A percentile compares a stretch with the other conserved stretches of the same genome.
Conservation (phyloP, 2,888 invertebrate species). For the Tholera decimalis region DNA sequence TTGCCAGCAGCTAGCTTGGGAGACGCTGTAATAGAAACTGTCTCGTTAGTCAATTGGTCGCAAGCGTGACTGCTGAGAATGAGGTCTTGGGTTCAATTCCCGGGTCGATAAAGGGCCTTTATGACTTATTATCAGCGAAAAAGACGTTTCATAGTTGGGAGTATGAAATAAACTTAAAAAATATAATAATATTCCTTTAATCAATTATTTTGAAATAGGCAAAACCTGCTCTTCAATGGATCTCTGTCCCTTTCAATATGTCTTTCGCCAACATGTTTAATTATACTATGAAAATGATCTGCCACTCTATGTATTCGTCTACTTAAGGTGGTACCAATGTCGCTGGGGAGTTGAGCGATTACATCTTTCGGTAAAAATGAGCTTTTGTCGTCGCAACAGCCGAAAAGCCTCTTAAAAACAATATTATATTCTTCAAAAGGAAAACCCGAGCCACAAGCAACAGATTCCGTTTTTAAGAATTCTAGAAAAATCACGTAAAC, state of each 20-base stretch:
- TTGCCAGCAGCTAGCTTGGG: too few relatives aligned
- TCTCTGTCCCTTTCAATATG: not conserved
- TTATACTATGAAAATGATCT: not conserved
- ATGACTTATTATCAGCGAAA: too few relatives aligned
- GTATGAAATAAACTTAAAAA: too few relatives aligned
- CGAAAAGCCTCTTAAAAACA: not conserved
- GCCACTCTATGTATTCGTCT: not conserved
- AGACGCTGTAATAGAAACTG: too few relatives aligned
- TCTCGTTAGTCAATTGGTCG: too few relatives aligned
- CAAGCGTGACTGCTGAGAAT: too few relatives aligned
- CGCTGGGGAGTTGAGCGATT: not conserved
- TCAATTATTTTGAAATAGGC: not conserved
- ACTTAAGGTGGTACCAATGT: not conserved
- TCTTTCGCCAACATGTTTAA: not conserved
- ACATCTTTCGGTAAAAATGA: not conserved
- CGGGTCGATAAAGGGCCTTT: too few relatives aligned
- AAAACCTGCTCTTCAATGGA: not conserved
- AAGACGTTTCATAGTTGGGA: too few relatives aligned
- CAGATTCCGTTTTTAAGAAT: constrained; percentile 4
- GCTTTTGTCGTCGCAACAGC: not conserved
- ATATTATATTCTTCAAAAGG: constrained; percentile 1
- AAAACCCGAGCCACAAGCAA: constrained; percentile 11
- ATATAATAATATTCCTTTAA: too few relatives aligned
- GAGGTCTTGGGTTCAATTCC: too few relatives aligned
- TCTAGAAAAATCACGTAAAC: constrained; percentile 13